Percentiles rank a stretch among this genome's conserved stretches.
Evolutionary conservation across 2,888 invertebrate species (phyloP).

Genomic region (Drosophila recens): DNA sequence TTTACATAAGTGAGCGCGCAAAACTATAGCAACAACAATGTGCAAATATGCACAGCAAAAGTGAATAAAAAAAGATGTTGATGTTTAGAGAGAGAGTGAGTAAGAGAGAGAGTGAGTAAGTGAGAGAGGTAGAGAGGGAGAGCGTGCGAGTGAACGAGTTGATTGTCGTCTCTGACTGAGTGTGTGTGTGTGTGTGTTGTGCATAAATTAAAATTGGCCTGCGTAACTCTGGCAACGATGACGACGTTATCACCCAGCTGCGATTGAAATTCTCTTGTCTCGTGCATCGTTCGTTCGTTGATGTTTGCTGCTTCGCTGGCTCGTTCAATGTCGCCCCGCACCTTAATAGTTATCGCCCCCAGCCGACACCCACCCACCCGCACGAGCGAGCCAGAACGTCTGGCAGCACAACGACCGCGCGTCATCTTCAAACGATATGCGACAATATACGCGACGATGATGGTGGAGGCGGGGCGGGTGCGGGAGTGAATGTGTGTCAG

Average conservation of each 20-base stretch:
- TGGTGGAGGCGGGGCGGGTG: constrained; percentile 15
- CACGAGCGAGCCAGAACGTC: constrained; percentile 70
- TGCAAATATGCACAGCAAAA: constrained; percentile 52
- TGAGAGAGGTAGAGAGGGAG: constrained; percentile 11
- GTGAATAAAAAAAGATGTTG: constrained; percentile 40
- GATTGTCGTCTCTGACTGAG: constrained; percentile 41
- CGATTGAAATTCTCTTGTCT: constrained; percentile 49
- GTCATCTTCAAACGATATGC: constrained; percentile 71
- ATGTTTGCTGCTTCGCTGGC: constrained; percentile 53
- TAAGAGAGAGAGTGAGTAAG: constrained; percentile 9
- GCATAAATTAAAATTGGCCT: constrained; percentile 78
- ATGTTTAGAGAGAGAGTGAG: constrained; percentile 27
- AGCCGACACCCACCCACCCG: constrained; percentile 26
- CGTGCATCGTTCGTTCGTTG: constrained; percentile 35
- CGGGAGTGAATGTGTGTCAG: constrained; percentile 44
- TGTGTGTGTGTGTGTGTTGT: constrained; percentile 39
- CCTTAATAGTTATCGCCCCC: constrained; percentile 47
- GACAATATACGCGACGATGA: constrained; percentile 43
- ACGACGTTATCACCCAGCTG: constrained; percentile 65
- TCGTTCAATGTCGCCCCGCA: constrained; percentile 71
- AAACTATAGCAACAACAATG: constrained; percentile 56
- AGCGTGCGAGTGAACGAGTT: constrained; percentile 51
- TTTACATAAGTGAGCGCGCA: constrained; percentile 69
- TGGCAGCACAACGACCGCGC: constrained; percentile 70
- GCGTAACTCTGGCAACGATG: constrained; percentile 63